phyloP scores from a whole-genome alignment of 2,797 vertebrate species.

The Lemur catta region DNA sequence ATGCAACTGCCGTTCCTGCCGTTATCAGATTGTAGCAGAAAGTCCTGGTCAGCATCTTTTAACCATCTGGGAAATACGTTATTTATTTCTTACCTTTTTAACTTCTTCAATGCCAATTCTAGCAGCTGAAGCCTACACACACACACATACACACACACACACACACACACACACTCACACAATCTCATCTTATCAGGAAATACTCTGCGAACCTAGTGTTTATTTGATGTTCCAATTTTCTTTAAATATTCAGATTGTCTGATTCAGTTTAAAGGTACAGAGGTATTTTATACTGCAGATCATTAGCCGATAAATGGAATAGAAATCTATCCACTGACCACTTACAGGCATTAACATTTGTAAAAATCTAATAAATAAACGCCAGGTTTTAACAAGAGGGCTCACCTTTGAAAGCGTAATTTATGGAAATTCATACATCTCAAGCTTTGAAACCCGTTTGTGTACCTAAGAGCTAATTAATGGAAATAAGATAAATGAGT shows the following conservation, averaged over 20 bases:
- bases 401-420: background rate
- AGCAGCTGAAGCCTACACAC: background rate
- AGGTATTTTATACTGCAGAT: background rate
- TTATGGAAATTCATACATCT: background rate
- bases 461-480: background rate
- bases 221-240: background rate
- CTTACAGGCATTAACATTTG: background rate
- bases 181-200: background rate
- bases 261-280: background rate
- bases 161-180: background rate
- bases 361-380: slow-evolving; percentile 24
- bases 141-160: background rate
- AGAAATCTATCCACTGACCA: background rate
- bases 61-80: background rate
- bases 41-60: background rate
- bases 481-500: background rate
- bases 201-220: background rate
- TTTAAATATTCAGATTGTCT: background rate
- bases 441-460: background rate
- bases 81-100: background rate
- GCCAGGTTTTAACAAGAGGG: background rate
- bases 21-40: background rate
- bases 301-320: background rate
- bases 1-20: background rate
- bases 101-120: background rate